Base-by-base conservation (phyloP, 2,888 invertebrate species). In the Acrobasis consociella region DNA sequence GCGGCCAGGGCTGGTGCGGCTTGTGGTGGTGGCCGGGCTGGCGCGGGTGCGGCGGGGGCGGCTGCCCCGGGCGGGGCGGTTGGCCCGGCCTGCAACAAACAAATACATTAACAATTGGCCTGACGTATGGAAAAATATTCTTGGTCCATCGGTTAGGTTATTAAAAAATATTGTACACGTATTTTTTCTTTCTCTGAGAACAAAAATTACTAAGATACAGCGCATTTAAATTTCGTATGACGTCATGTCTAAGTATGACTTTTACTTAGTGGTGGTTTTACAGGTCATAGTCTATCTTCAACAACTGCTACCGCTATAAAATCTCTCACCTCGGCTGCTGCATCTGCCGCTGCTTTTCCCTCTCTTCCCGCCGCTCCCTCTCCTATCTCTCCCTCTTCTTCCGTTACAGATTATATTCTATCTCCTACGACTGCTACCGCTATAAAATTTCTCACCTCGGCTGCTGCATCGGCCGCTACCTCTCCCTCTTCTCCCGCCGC, bases 331-430 rank as follows among this genome's bases (percentile, higher is more conserved):
- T 70, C 17, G 72, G 63, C 68, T 70, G 72, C 63, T 61, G 70
- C 49, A 63, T 42, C 55, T 55, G 55, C 9, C 55, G n/a, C 39
- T 55, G 55, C 16, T 39, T 55, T 39, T 55, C 39, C 17, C 55
- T 56, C 42, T 56, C 56, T 13, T 56, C 9, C 67, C 83, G 75
- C 66, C 86, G 81, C 68, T 86, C 83, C 66, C 86, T 68, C 68
- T 79, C 83, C 71, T 79, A 0, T 10, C 94, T 87, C 72, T 95
- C 95, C 58, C 94, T 91, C 75, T 95, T 94, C 76, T 95, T 95
- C 22, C 94, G 87, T 78, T 95, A 95, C 10, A 95, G 93, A 62
- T 94, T 93, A 72, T 94, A 93, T 76, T 93, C 93, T 62, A 93
- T 92, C 73, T 93, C 93, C 71, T 94, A 93, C 2, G 91, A 90